Base-by-base conservation (phyloP, 2,113 vertebrate species). In the Pogona vitticeps region DNA sequence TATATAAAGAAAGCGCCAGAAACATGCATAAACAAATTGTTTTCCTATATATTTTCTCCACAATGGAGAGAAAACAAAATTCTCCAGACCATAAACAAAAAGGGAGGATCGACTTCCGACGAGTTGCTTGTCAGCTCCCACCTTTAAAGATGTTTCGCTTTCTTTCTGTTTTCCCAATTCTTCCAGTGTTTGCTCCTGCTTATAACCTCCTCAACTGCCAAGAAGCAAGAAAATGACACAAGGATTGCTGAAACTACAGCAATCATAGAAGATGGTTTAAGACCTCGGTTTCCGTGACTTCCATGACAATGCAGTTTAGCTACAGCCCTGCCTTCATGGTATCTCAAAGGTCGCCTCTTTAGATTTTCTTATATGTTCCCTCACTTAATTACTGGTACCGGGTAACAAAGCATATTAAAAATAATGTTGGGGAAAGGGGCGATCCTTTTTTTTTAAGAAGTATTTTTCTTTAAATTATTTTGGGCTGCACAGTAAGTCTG, bases 261-360 rank as follows among this genome's bases (percentile, higher is more conserved):
- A 78, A 67, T 67, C 80, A 36, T 58, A 40, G 63, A 28, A 85
- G 83, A 85, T 89, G 83, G 72, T 38, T 86, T 89, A 82, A 82
- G 61, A 70, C 36, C 36, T 40, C 28, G 26, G 18, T 36, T 85
- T 80, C 71, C 76, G 77, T 81, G 87, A 88, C 77, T 88, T 70
- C 71, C 71, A 59, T 81, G 28, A 59, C 77, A 80, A 88, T 80
- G 82, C 12, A 23, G 28, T 40, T 40, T 21, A 8, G 42, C 40
- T 67, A 18, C 23, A 40, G 33, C 33, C 71, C 58, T n/a, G 33
- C 26, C 67, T 23, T 33, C 15, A 14, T 26, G 17, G 31, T 28
- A 17, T 46, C 26, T 5, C 81, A 63, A n/a, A 12, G 20, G 56
- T 65, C 8, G 33, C 33, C 71, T 70, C n/a, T 81, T 33, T 31